Evolutionary conservation across 23 tunicate genomes (phyloP).

Genomic region (Clavelina lepadiformis): DNA sequence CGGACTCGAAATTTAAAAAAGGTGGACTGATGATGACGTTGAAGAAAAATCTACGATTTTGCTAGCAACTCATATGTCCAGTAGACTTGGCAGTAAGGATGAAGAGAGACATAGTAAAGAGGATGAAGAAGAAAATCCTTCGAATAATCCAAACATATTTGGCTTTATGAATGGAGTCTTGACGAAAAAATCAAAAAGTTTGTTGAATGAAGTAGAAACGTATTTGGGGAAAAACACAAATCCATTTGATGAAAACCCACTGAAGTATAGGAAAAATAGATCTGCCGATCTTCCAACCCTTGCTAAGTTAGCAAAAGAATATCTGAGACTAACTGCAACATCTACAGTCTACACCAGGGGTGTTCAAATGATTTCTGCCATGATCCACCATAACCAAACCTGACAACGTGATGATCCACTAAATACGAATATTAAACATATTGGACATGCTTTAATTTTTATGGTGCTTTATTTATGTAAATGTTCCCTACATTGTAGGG

Average conservation of each 20-base stretch:
- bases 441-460: too few relatives aligned
- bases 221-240: constrained; percentile 13
- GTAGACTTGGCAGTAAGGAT: constrained; percentile 2
- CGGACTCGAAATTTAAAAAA: constrained; percentile 10
- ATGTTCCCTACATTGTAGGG: too few relatives aligned
- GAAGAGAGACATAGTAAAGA: constrained; percentile 7
- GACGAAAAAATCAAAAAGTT: not conserved
- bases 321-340: constrained; percentile 14
- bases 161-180: constrained; percentile 1
- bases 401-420: too few relatives aligned
- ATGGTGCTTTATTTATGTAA: too few relatives aligned
- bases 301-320: constrained; percentile 23
- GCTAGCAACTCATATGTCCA: not conserved
- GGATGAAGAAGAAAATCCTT: not conserved
- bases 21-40: constrained; percentile 15
- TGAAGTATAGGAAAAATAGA: constrained; percentile 23
- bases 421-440: too few relatives aligned
- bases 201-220: not conserved
- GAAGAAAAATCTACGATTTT: constrained; percentile 6
- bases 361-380: too few relatives aligned
- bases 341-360: too few relatives aligned
- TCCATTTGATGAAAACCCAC: constrained; percentile 16
- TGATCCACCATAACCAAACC: too few relatives aligned
- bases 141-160: constrained; percentile 19
- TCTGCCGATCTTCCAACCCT: constrained; percentile 17